These are phyloP conservation scores for Erethizon dorsatum DNA, from an alignment of 2,797 vertebrate genomes.

Conservation along the genomic window DNA sequence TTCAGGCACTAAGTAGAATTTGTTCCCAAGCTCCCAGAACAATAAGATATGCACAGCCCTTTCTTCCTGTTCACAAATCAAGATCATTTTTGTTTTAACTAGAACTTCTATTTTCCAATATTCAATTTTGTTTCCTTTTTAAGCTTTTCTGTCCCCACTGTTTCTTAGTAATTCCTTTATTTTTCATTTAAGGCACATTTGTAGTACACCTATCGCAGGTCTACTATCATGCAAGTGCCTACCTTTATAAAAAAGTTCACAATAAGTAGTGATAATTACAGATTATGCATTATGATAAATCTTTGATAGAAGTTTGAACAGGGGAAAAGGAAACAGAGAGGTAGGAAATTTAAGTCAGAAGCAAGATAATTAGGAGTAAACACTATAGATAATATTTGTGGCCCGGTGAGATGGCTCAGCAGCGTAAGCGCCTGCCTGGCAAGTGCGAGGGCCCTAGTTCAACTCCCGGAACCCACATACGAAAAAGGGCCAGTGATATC, in stretches of 20 bases:
- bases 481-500: too few species aligned
- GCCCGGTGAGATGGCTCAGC: too few species aligned
- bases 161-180: constrained; percentile 34
- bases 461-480: too few species aligned
- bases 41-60: neutral
- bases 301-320: neutral
- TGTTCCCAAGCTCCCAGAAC: constrained; percentile 25
- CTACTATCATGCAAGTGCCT: neutral
- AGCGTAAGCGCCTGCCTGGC: too few species aligned
- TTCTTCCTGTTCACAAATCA: neutral
- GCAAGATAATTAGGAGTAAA: neutral
- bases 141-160: neutral
- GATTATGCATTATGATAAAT: neutral
- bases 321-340: neutral
- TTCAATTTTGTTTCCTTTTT: constrained; percentile 45
- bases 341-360: neutral
- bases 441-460: too few species aligned
- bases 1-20: constrained; percentile 32
- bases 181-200: neutral
- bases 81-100: constrained; percentile 31
- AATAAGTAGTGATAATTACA: neutral
- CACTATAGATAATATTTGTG: neutral
- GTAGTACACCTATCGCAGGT: neutral
- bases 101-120: constrained; percentile 3
- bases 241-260: neutral